A percentile compares a stretch with the other conserved stretches of the same genome.
Evolutionary conservation across 2,888 invertebrate genomes (phyloP).

Genomic region (Chirona hameri): DNA sequence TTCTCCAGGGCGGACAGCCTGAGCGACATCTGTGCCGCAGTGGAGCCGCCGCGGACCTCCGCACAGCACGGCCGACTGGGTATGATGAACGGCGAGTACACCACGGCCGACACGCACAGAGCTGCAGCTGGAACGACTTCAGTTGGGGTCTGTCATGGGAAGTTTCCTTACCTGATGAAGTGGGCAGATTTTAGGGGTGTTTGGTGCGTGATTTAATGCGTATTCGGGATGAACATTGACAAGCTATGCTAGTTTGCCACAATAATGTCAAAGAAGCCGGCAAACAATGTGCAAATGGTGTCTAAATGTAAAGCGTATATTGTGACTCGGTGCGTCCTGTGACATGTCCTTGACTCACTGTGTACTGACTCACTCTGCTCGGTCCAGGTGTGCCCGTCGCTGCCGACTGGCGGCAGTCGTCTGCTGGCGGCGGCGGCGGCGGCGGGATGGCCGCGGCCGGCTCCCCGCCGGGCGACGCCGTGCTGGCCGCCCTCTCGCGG

Average conservation of each 20-base stretch:
- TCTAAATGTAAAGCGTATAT: no score
- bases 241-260: no score
- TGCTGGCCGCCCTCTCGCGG: slow-evolving; percentile 33
- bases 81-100: background rate
- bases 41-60: slow-evolving; percentile 29
- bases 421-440: background rate
- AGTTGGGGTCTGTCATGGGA: no score
- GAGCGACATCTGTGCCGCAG: background rate
- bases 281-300: no score
- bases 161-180: no score
- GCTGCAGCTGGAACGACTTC: no score
- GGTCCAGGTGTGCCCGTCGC: slow-evolving; percentile 4
- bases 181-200: no score
- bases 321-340: no score
- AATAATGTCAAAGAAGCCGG: no score
- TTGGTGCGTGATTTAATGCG: no score
- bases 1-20: slow-evolving; percentile 33
- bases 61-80: slow-evolving; percentile 30
- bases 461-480: slow-evolving; percentile 35
- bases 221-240: no score
- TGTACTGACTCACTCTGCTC: background rate
- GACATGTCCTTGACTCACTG: background rate
- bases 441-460: background rate
- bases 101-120: background rate
- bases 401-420: background rate